phyloP scores from a whole-genome alignment of 2,888 invertebrate species.

The Agrochola litura region DNA sequence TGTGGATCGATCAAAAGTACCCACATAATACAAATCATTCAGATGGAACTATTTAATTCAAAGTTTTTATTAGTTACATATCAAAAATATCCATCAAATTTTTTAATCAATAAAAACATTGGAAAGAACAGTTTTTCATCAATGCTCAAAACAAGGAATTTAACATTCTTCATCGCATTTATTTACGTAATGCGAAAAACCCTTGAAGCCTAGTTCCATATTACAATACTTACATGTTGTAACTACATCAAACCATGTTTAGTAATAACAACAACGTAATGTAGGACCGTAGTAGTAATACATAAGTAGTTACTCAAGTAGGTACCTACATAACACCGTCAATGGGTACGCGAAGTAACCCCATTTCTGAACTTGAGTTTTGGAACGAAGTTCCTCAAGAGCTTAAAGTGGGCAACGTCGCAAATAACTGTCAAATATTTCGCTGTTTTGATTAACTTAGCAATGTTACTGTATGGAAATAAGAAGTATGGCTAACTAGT shows the following conservation, averaged over 20 bases:
- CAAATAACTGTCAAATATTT: too few species aligned
- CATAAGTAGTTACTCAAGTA: constrained; percentile 21
- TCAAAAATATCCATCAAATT: not conserved
- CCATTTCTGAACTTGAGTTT: not conserved
- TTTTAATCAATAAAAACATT: not conserved
- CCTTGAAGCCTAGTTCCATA: constrained; percentile 5
- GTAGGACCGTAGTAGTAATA: constrained; percentile 8
- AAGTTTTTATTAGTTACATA: not conserved
- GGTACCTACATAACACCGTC: constrained; percentile 8
- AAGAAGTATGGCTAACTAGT: too few species aligned
- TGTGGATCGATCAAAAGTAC: not conserved
- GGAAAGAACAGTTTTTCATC: not conserved
- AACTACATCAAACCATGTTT: constrained; percentile 37
- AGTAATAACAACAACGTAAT: constrained; percentile 28
- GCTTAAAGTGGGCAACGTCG: too few species aligned
- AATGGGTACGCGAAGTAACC: not conserved
- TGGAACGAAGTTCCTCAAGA: too few species aligned
- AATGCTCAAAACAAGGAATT: not conserved
- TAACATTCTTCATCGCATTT: not conserved
- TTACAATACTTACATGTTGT: constrained; percentile 13
- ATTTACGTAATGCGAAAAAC: not conserved
- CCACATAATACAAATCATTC: too few species aligned
- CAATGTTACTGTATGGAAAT: too few species aligned
- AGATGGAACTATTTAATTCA: not conserved
- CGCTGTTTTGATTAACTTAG: too few species aligned